phyloP scores from a whole-genome alignment of 2,113 vertebrate species.

The Odocoileus virginianus region DNA sequence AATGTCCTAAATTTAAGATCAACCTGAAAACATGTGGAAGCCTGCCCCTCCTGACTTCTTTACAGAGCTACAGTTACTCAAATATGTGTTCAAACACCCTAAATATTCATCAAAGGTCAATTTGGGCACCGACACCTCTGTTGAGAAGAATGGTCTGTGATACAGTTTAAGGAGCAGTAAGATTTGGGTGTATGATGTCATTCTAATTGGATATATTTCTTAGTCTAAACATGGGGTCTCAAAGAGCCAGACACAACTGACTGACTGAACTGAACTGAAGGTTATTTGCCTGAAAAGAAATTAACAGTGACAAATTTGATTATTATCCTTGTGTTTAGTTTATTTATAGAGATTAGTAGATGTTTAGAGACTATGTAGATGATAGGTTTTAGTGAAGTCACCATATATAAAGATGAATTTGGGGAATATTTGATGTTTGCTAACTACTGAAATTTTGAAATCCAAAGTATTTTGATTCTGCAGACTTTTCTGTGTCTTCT shows the following conservation, averaged over 20 bases:
- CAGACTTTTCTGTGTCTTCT: not conserved
- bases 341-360: not conserved
- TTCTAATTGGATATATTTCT: not conserved
- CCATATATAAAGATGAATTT: not conserved
- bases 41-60: not conserved
- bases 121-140: not conserved
- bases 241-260: not conserved
- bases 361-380: not conserved
- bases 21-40: not conserved
- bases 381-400: not conserved
- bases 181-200: not conserved
- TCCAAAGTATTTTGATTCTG: not conserved
- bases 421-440: not conserved
- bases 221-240: not conserved
- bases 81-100: not conserved
- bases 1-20: not conserved
- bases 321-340: not conserved
- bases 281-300: not conserved
- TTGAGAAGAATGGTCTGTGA: not conserved
- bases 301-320: not conserved
- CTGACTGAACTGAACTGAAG: not conserved
- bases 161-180: not conserved
- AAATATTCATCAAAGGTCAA: not conserved
- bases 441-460: not conserved
- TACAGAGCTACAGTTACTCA: not conserved